Percentiles rank a stretch among this genome's conserved stretches.
Conservation (phyloP, 2,113 vertebrate genomes). For the Chroicocephalus ridibundus region DNA sequence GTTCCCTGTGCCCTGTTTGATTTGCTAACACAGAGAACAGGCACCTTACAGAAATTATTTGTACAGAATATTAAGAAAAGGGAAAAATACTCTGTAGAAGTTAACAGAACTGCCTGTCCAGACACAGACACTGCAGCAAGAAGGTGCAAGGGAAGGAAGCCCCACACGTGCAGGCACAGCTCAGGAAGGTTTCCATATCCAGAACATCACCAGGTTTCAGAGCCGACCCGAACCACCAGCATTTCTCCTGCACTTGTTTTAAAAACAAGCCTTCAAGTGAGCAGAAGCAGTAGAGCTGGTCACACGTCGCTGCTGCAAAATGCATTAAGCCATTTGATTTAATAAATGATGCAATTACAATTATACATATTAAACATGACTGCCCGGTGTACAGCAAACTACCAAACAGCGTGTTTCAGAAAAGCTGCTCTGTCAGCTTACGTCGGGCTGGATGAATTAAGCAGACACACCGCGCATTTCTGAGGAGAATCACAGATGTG, state of each 20-base stretch:
- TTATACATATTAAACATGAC: not conserved
- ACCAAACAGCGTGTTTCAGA: not conserved
- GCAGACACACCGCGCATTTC: not conserved
- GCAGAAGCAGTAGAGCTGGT: not conserved
- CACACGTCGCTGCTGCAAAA: not conserved
- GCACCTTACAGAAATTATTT: not conserved
- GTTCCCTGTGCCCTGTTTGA: not conserved
- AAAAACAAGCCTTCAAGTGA: not conserved
- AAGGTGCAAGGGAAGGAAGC: not conserved
- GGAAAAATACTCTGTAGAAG: not conserved
- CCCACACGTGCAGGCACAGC: rapidly evolving
- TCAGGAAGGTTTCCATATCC: rapidly evolving
- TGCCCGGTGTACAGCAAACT: not conserved
- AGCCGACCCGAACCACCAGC: rapidly evolving
- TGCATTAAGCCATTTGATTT: not conserved
- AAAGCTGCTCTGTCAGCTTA: not conserved
- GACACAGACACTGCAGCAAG: not conserved
- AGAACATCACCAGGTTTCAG: not conserved
- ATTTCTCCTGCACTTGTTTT: not conserved
- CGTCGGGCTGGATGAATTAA: not conserved
- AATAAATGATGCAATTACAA: slow-evolving; percentile 29
- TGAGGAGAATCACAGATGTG: not conserved
- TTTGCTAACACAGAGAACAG: not conserved
- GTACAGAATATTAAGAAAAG: not conserved
- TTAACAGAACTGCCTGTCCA: not conserved